Evolutionary conservation across 2,888 invertebrate species (phyloP).

Genomic region (Hirtodrosophila confusa): DNA sequence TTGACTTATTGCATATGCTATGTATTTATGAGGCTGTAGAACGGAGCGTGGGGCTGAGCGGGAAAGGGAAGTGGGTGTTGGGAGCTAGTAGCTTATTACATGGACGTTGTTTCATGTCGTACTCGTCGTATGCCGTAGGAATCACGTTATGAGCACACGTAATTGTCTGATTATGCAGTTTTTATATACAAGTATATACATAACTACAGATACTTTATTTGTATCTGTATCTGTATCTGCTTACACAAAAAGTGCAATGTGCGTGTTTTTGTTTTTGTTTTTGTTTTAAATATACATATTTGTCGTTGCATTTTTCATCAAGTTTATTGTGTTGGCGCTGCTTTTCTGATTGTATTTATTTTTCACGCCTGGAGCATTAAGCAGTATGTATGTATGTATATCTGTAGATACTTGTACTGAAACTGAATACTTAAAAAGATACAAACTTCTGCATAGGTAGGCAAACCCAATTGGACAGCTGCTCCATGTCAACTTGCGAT

Average conservation of each 20-base stretch:
- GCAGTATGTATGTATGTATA: slow-evolving; percentile 20
- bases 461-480: slow-evolving; percentile 70
- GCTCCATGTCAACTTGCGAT: slow-evolving; percentile 32
- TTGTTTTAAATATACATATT: slow-evolving; percentile 3
- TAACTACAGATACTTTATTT: background rate
- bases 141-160: slow-evolving; percentile 38
- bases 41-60: background rate
- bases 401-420: slow-evolving; percentile 42
- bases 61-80: background rate
- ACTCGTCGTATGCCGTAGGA: slow-evolving; percentile 16
- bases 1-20: slow-evolving; percentile 23
- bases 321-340: slow-evolving; percentile 32
- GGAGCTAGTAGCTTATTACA: slow-evolving; percentile 20
- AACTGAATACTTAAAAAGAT: slow-evolving; percentile 47
- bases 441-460: slow-evolving; percentile 71
- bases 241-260: slow-evolving; percentile 56
- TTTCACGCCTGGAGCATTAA: slow-evolving; percentile 34
- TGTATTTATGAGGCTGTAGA: slow-evolving; percentile 4
- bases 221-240: slow-evolving; percentile 32
- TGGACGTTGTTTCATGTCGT: slow-evolving; percentile 7
- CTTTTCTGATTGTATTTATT: slow-evolving; percentile 9
- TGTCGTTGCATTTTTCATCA: slow-evolving; percentile 45
- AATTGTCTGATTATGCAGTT: slow-evolving; percentile 59
- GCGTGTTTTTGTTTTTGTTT: slow-evolving; percentile 40
- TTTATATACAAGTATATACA: slow-evolving; percentile 10